Evolutionary conservation across 2,797 vertebrate species (phyloP).

Genomic region (Leptatherina wallacei): DNA sequence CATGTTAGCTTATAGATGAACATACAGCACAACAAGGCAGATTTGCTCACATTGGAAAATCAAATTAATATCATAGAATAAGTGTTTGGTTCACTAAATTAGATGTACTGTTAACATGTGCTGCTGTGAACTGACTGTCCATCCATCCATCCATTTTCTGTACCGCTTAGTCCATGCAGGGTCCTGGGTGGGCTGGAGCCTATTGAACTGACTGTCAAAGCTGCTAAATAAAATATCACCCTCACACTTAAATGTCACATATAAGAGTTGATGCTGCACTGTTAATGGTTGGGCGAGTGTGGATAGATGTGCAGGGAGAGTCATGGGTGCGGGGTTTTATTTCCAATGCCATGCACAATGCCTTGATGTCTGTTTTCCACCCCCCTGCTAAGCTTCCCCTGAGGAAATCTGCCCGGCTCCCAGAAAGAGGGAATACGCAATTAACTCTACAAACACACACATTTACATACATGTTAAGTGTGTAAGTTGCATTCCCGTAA

Average conservation of each 20-base stretch:
- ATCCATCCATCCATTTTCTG: too few relatives aligned
- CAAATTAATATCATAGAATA: background rate
- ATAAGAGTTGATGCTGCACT: conserved; percentile 3
- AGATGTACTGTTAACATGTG: conserved; percentile 8
- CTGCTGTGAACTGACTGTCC: background rate
- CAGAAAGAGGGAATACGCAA: conserved; percentile 39
- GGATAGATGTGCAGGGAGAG: conserved; percentile 13
- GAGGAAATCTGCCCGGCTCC: conserved; percentile 36
- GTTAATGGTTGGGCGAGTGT: conserved; percentile 7
- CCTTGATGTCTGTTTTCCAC: conserved; percentile 40
- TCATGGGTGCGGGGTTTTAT: conserved; percentile 33
- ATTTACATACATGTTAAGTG: conserved; percentile 21
- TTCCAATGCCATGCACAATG: conserved; percentile 43
- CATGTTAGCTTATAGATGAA: background rate
- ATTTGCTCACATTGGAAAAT: background rate
- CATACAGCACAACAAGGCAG: background rate
- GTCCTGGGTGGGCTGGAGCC: too few relatives aligned
- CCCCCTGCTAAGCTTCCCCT: conserved; percentile 37
- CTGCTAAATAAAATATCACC: conserved; percentile 11
- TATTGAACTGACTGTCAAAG: background rate
- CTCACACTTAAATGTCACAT: background rate
- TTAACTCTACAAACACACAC: conserved; percentile 39
- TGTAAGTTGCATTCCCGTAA: conserved; percentile 18
- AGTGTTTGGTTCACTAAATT: conserved; percentile 15
- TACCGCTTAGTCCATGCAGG: too few relatives aligned